Base-by-base conservation (phyloP, 2,797 vertebrate genomes). In the Argya squamiceps region DNA sequence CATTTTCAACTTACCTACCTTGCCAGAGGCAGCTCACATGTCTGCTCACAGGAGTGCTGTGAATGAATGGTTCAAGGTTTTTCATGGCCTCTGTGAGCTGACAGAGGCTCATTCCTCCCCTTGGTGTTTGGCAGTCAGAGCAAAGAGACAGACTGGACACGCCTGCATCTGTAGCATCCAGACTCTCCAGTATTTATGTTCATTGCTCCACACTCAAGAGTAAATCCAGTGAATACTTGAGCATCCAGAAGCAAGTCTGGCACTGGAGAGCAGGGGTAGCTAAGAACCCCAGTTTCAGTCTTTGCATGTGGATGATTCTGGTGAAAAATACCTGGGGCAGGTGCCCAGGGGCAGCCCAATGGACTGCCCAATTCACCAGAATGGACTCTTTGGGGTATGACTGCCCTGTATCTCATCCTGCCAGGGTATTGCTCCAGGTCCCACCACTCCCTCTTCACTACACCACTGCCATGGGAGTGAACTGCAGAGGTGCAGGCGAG, bases 1-100 rank as follows among this genome's bases (percentile, higher is more conserved):
- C 55, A 37, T 84, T 92, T 94, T 81, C 76, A 79, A 7, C 30
- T 92, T 71, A 55, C 55, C 60, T 55, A 26, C 13, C 13, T 58
- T 83, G 84, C 49, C 71, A 84, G 58, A 91, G 76, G 41, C 70
- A 87, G n/a, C 53, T 86, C 26, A 7, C 32, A 15, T 3, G 23
- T 27, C 55, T 91, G 26, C 49, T 92, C 52, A 62, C 39, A 67
- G 47, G 34, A 56, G 34, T 14, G 39, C 27, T 67, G 60, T n/a
- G 83, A 70, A 77, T 5, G 37, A 64, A 37, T 9, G 37, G 69
- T 10, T 68, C 27, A 37, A 84, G 50, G 44, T 85, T 95, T 82
- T 83, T 44, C 67, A 9, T 50, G 52, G 41, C 30, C 32, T 67
- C 44, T 53, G 47, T 76, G 71, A 91, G 36, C 23, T 77, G 77